These are phyloP conservation scores for Esox masquinongy DNA, from an alignment of 2,797 vertebrate genomes.

Conservation along the genomic window DNA sequence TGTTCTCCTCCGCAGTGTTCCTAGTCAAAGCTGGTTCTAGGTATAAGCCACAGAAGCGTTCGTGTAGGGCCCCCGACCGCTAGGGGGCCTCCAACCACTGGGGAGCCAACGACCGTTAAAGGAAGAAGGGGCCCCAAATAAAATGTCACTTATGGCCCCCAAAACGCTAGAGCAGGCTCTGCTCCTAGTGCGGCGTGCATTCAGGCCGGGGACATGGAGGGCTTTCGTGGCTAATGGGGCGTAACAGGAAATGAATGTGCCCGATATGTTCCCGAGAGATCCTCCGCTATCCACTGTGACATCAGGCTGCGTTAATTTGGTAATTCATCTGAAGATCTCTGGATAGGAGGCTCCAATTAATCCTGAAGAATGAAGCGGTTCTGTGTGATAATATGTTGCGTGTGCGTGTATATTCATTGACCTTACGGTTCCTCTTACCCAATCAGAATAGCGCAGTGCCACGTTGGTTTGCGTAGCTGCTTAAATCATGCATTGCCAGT, in stretches of 20 bases:
- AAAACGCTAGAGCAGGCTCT: constrained; percentile 15
- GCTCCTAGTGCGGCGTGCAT: constrained; percentile 16
- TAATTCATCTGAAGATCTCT: constrained; percentile 63
- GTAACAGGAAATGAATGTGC: constrained; percentile 59
- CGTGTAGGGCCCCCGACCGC: too few relatives aligned
- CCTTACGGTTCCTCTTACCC: background rate
- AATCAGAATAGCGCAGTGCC: background rate
- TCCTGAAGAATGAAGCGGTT: constrained; percentile 18
- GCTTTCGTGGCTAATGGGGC: constrained; percentile 55
- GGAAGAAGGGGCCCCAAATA: too few relatives aligned
- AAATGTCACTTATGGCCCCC: too few relatives aligned
- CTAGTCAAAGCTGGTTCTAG: background rate
- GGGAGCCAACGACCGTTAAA: too few relatives aligned
- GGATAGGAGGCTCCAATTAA: constrained; percentile 47
- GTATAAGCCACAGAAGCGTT: too few relatives aligned
- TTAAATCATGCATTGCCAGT: constrained; percentile 21
- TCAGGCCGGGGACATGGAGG: constrained; percentile 20
- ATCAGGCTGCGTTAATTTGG: constrained; percentile 59
- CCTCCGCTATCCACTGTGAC: constrained; percentile 35
- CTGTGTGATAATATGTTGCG: background rate
- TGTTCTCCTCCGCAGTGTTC: constrained; percentile 37
- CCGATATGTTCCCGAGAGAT: constrained; percentile 32
- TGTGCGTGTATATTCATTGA: too few relatives aligned
- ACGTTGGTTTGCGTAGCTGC: background rate
- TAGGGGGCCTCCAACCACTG: too few relatives aligned